Conservation (phyloP, 2,888 invertebrate species). For the Linnaemya tessellans region DNA sequence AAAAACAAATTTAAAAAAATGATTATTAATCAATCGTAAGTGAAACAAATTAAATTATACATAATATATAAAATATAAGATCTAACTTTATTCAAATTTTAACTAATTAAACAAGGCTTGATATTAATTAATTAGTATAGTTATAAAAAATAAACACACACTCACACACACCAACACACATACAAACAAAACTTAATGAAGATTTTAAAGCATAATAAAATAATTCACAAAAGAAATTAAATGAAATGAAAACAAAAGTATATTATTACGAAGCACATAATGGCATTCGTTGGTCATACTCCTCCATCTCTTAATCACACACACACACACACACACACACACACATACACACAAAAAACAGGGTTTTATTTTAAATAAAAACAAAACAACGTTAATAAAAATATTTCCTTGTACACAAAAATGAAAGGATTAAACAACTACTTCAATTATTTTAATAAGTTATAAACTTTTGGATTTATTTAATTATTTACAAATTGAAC, state of each 20-base stretch:
- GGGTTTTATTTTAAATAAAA: not conserved
- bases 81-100: slow-evolving; percentile 64
- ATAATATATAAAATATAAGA: slow-evolving; percentile 42
- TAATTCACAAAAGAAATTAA: slow-evolving; percentile 15
- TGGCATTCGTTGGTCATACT: slow-evolving; percentile 40
- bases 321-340: not conserved
- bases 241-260: slow-evolving; percentile 18
- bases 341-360: not conserved
- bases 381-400: not conserved
- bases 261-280: slow-evolving; percentile 33
- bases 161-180: not conserved
- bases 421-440: not conserved
- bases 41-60: slow-evolving; percentile 61
- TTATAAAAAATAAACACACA: slow-evolving; percentile 35
- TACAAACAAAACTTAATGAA: slow-evolving; percentile 38
- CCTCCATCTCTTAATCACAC: slow-evolving; percentile 1
- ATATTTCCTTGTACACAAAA: not conserved
- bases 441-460: slow-evolving; percentile 19
- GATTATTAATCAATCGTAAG: slow-evolving; percentile 57
- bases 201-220: slow-evolving; percentile 65
- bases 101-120: slow-evolving; percentile 66
- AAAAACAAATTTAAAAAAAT: slow-evolving; percentile 35
- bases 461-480: slow-evolving; percentile 17
- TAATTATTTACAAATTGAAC: not conserved
- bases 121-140: slow-evolving; percentile 64